Conservation (phyloP, 2,888 invertebrate species). For the Smittia aterrima region DNA sequence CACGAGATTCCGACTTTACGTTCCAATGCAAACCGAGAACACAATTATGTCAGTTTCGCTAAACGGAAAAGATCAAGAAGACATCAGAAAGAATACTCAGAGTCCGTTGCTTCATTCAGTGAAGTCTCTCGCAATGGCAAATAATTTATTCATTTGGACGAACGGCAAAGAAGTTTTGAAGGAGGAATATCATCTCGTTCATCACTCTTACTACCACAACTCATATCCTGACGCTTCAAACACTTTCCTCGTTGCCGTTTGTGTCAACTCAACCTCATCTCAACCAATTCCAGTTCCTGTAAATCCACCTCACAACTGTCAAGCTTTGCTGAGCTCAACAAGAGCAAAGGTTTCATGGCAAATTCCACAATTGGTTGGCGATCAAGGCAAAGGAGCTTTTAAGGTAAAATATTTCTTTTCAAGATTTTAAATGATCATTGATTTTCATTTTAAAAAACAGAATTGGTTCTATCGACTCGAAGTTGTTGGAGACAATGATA, state of each 20-base stretch:
- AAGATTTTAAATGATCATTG: slow-evolving; percentile 36
- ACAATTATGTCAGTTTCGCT: slow-evolving; percentile 78
- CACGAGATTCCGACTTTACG: slow-evolving; percentile 73
- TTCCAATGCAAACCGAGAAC: slow-evolving; percentile 70
- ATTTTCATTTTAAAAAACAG: neutral
- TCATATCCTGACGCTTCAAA: slow-evolving; percentile 60
- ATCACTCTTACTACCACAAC: slow-evolving; percentile 74
- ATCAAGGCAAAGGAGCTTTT: slow-evolving; percentile 69
- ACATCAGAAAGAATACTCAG: slow-evolving; percentile 73
- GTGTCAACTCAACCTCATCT: slow-evolving; percentile 64
- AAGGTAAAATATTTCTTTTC: slow-evolving; percentile 45
- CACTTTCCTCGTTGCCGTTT: slow-evolving; percentile 57
- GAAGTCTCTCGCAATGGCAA: slow-evolving; percentile 70
- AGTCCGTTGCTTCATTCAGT: slow-evolving; percentile 72
- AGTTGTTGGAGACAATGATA: slow-evolving; percentile 49
- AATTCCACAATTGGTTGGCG: slow-evolving; percentile 70
- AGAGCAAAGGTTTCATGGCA: slow-evolving; percentile 80
- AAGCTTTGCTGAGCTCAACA: slow-evolving; percentile 75
- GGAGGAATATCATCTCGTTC: slow-evolving; percentile 72
- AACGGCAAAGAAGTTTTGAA: slow-evolving; percentile 72
- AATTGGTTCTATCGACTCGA: slow-evolving; percentile 52
- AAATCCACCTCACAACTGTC: slow-evolving; percentile 73
- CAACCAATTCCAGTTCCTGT: slow-evolving; percentile 79
- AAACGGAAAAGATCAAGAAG: slow-evolving; percentile 72
- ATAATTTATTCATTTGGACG: slow-evolving; percentile 83